A percentile compares a stretch with the other conserved stretches of the same genome.
phyloP scores from a whole-genome alignment of 2,113 vertebrate species.

The Cynoglossus semilaevis region DNA sequence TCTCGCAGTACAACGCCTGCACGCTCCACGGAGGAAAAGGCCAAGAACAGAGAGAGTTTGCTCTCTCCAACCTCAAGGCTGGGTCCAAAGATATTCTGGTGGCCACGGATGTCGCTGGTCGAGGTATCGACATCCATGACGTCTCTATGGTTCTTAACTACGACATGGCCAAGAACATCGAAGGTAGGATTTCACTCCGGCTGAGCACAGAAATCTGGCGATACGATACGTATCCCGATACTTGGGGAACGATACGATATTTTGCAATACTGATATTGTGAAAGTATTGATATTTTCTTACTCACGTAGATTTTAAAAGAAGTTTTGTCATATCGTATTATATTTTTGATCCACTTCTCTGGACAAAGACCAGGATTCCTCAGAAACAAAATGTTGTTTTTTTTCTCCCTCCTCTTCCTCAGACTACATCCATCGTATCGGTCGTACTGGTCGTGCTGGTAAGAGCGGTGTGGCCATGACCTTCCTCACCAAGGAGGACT shows the following conservation, averaged over 20 bases:
- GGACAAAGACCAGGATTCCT: not conserved
- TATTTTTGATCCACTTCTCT: too few species aligned
- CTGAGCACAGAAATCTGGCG: too few species aligned
- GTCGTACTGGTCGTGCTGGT: slow-evolving; percentile 93
- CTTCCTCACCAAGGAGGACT: slow-evolving; percentile 98
- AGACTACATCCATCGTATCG: slow-evolving; percentile 99
- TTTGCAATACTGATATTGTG: too few species aligned
- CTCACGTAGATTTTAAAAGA: too few species aligned
- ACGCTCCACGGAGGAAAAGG: slow-evolving; percentile 97
- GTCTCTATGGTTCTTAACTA: slow-evolving; percentile 99
- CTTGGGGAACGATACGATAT: too few species aligned
- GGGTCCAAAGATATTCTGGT: slow-evolving; percentile 98
- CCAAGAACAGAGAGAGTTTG: slow-evolving; percentile 97
- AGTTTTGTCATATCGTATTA: too few species aligned
- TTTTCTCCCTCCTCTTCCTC: not conserved
- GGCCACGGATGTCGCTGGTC: slow-evolving; percentile 95
- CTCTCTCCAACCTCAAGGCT: slow-evolving; percentile 95
- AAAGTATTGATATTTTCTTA: too few species aligned
- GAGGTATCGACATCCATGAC: slow-evolving; percentile 97
- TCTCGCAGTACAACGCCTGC: slow-evolving; percentile 91
- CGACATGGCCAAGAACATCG: slow-evolving; percentile 99
- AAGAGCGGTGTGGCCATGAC: slow-evolving; percentile 97
- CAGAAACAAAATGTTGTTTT: not conserved
- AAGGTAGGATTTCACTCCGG: slow-evolving; percentile 76
- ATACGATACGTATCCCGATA: too few species aligned